These are phyloP conservation scores for Minunthozetes semirufus DNA, from an alignment of 2,888 invertebrate species.

Conservation along the genomic window DNA sequence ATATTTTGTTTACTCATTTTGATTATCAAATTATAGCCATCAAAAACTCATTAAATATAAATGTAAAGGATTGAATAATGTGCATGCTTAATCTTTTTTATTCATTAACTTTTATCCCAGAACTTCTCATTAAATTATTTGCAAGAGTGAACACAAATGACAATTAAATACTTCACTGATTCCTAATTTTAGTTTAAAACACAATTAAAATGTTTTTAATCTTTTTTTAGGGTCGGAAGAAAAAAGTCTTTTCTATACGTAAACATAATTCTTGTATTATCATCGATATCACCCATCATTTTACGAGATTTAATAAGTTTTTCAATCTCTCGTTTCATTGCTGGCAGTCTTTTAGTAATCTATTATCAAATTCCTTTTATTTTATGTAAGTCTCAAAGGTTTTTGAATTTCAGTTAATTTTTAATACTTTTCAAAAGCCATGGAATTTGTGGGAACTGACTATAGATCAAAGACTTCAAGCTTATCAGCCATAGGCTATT, in stretches of 20 bases:
- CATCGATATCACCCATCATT: slow-evolving; percentile 21
- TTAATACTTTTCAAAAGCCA: slow-evolving; percentile 11
- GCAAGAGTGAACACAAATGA: no score
- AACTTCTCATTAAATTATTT: background rate
- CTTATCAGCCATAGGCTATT: slow-evolving; percentile 30
- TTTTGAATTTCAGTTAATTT: background rate
- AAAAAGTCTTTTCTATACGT: slow-evolving; percentile 21
- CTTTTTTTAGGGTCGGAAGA: slow-evolving; percentile 24
- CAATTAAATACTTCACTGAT: background rate
- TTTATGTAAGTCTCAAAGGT: background rate
- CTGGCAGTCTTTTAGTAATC: slow-evolving; percentile 7
- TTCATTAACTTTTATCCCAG: no score
- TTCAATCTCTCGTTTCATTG: slow-evolving; percentile 1
- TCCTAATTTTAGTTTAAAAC: background rate
- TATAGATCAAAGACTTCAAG: slow-evolving; percentile 24
- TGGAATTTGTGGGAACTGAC: slow-evolving; percentile 26
- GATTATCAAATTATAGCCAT: no score
- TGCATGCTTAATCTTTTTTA: no score
- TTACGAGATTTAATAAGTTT: slow-evolving; percentile 16
- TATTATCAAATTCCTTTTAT: slow-evolving; percentile 35
- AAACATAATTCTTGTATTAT: background rate
- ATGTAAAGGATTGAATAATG: no score
- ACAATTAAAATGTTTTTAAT: background rate
- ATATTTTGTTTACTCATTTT: no score
- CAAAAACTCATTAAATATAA: no score